These are phyloP conservation scores for Allygus modestus DNA, from an alignment of 2,888 invertebrate genomes.

Conservation along the genomic window DNA sequence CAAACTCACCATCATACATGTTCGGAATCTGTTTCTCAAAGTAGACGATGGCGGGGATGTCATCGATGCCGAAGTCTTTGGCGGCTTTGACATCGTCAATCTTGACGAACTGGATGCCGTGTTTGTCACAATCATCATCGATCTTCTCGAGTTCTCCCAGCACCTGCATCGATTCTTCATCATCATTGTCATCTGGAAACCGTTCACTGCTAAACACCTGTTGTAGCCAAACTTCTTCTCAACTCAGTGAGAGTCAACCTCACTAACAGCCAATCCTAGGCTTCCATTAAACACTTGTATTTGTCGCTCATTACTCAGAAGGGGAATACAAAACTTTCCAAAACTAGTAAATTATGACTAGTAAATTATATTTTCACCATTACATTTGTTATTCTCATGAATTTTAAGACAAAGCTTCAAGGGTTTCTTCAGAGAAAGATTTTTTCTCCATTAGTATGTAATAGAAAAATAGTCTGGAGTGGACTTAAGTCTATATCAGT, in stretches of 20 bases:
- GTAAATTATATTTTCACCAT: too few species aligned
- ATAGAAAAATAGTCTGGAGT: too few species aligned
- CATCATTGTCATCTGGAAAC: slow-evolving; percentile 90
- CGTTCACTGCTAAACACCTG: slow-evolving; percentile 64
- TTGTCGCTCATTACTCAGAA: too few species aligned
- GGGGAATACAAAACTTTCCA: too few species aligned
- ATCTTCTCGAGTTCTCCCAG: slow-evolving; percentile 93
- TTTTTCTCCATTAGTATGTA: too few species aligned
- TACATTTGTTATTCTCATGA: too few species aligned
- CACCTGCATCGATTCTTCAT: slow-evolving; percentile 91
- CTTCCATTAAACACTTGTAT: too few species aligned
- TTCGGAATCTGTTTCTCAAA: slow-evolving; percentile 96
- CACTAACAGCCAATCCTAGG: too few species aligned
- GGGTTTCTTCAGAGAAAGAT: too few species aligned
- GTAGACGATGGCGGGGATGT: slow-evolving; percentile 91
- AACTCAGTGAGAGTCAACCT: slow-evolving; percentile 6
- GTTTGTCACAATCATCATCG: slow-evolving; percentile 94
- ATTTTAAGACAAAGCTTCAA: too few species aligned
- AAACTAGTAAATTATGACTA: too few species aligned
- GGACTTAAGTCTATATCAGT: too few species aligned
- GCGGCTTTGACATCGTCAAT: slow-evolving; percentile 93
- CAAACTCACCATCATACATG: slow-evolving; percentile 87
- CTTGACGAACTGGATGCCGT: slow-evolving; percentile 95
- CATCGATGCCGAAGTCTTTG: slow-evolving; percentile 90
- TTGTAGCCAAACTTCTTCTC: background rate